Evolutionary conservation across 2,797 vertebrate genomes (phyloP), one percentile per base, ranked within the genome.

Genomic region (Selene dorsalis): DNA sequence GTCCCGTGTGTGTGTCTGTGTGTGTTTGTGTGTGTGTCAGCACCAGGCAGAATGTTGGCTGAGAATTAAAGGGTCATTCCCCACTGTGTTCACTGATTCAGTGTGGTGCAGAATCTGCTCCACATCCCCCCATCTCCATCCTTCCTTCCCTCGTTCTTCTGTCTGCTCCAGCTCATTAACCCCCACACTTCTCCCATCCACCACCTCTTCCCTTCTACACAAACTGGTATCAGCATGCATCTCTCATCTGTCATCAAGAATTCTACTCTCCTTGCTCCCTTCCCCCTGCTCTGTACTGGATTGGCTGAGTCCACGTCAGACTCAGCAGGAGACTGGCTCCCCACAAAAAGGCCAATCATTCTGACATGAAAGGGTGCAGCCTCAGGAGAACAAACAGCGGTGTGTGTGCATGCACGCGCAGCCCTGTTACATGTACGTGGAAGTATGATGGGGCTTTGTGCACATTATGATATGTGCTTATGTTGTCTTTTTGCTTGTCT

Each of bases 61-160:
- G 87, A 75, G 76, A 87, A 88, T 93, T 88, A 93, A 93, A 93
- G 89, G 87, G 80, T 85, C 82, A 84, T 89, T 91, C 89, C 91
- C 90, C 20, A 18, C 85, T 75, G 90, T 84, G 67, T 87, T 81
- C 62, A 79, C 6, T 86, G 87, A 88, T 81, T 85, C 82, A 76
- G 86, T 84, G 77, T 78, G 79, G 66, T 80, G 77, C 77, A 59
- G 64, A 63, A 65, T 73, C 67, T 69, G 61, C 56, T 67, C 62
- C 80, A 72, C 80, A 68, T 65, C 82, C 77, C 80, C 32, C 83
- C 86, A 65, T 38, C 61, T 58, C 63, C 68, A 52, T 70, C 61
- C 75, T 73, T 69, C 63, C 55, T 26, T 63, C 28, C 53, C 39
- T 75, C 11, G 0, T 45, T 61, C 62, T 32, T 77, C 58, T 60